phyloP scores from a whole-genome alignment of 2,113 vertebrate genomes.

The Gobiocypris rarus region DNA sequence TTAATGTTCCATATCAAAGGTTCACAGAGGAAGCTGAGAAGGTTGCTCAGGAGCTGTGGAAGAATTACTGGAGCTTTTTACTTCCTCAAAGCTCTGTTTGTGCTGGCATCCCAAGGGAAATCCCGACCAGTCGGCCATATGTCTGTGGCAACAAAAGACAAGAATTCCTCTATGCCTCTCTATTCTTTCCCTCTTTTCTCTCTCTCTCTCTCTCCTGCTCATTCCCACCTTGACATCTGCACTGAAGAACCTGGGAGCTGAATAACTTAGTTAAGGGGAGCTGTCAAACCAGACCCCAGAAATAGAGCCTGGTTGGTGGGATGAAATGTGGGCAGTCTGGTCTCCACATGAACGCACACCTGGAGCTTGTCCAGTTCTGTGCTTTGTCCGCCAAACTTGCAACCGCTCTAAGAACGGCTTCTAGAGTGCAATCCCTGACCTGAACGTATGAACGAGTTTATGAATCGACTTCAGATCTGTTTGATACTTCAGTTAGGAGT shows the following conservation, averaged over 20 bases:
- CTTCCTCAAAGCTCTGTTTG: slow-evolving; percentile 60
- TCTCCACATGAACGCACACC: slow-evolving; percentile 50
- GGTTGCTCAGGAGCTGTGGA: slow-evolving; percentile 43
- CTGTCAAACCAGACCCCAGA: slow-evolving; percentile 59
- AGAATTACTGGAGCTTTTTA: slow-evolving; percentile 44
- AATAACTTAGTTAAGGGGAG: slow-evolving; percentile 60
- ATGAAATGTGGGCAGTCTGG: slow-evolving; percentile 45
- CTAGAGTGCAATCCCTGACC: background rate
- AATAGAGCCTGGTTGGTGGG: slow-evolving; percentile 53
- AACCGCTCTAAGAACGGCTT: background rate
- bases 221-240: slow-evolving; percentile 12
- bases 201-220: background rate
- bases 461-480: slow-evolving; percentile 8
- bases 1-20: slow-evolving; percentile 49
- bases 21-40: slow-evolving; percentile 26
- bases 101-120: slow-evolving; percentile 63
- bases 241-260: slow-evolving; percentile 63
- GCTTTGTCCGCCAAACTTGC: slow-evolving; percentile 28
- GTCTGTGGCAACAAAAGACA: slow-evolving; percentile 63
- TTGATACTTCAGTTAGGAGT: slow-evolving; percentile 15
- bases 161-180: slow-evolving; percentile 6
- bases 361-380: slow-evolving; percentile 35
- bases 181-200: background rate
- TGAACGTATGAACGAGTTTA: background rate
- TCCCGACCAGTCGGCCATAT: slow-evolving; percentile 53